Percentiles rank a stretch among this genome's conserved stretches.
Evolutionary conservation across 2,113 vertebrate genomes (phyloP).

Genomic region (Callorhinus ursinus): DNA sequence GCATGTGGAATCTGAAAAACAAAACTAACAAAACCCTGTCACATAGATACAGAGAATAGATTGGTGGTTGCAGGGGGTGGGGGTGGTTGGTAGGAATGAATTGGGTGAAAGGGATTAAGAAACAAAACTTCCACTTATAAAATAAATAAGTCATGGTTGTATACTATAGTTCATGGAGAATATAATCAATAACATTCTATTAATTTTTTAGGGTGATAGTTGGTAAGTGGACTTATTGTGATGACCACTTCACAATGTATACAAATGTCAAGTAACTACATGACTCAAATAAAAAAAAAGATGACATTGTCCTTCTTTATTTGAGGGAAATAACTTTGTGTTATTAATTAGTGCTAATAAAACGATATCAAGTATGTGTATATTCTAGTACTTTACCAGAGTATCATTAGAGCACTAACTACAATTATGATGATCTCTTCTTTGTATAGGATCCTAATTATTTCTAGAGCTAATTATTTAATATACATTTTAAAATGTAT

Average conservation of each 20-base stretch:
- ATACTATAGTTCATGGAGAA: not conserved
- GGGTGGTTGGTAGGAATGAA: not conserved
- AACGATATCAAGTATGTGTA: not conserved
- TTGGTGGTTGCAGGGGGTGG: not conserved
- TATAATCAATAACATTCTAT: not conserved
- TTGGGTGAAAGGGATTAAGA: not conserved
- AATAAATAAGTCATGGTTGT: not conserved
- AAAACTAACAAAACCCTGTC: not conserved
- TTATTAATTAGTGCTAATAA: conserved; percentile 9
- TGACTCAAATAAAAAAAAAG: not conserved
- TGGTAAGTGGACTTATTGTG: not conserved
- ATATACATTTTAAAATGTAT: not conserved
- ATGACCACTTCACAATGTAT: not conserved
- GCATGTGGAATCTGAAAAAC: not conserved
- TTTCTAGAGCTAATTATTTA: conserved; percentile 45
- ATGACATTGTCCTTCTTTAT: not conserved
- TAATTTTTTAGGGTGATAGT: not conserved
- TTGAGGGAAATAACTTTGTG: not conserved
- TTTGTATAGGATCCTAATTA: not conserved
- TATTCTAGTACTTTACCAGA: not conserved
- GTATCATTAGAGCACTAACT: not conserved
- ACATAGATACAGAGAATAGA: not conserved
- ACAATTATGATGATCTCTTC: not conserved
- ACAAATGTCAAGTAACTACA: not conserved
- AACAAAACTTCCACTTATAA: not conserved